A percentile compares a stretch with the other conserved stretches of the same genome.
These are phyloP conservation scores for Empis stercorea DNA, from an alignment of 2,888 invertebrate genomes.

Conservation along the genomic window DNA sequence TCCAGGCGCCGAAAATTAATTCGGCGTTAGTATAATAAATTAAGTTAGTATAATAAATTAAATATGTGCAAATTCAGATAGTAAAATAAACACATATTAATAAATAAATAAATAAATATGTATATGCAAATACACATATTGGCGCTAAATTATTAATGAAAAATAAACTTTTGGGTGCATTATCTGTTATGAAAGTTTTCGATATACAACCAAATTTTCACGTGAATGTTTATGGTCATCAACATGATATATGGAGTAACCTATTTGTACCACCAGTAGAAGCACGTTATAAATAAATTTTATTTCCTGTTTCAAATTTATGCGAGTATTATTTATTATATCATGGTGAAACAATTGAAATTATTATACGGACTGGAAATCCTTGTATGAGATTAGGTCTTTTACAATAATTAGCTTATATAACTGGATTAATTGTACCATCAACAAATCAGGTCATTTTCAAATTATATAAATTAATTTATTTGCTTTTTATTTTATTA, in stretches of 20 bases:
- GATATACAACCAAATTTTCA: constrained; percentile 59
- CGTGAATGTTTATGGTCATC: constrained; percentile 20
- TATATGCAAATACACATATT: constrained; percentile 57
- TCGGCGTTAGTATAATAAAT: no score
- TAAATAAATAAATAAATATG: no score
- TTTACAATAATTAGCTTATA: constrained; percentile 59
- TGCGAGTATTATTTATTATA: constrained; percentile 70
- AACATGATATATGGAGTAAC: constrained; percentile 19
- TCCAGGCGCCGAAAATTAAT: no score
- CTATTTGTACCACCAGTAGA: constrained; percentile 49
- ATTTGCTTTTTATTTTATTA: neutral
- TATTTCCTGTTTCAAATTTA: constrained; percentile 67
- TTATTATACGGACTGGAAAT: constrained; percentile 56
- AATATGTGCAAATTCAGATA: no score
- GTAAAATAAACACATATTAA: no score
- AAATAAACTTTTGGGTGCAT: constrained; percentile 44
- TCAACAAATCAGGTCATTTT: constrained; percentile 43
- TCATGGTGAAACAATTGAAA: constrained; percentile 69
- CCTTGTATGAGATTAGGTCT: constrained; percentile 52
- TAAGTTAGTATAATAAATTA: no score
- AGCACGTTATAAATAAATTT: constrained; percentile 66
- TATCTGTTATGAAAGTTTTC: constrained; percentile 57
- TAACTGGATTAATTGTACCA: constrained; percentile 62
- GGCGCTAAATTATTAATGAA: constrained; percentile 54
- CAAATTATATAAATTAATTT: no score